Evolutionary conservation across 2,113 vertebrate genomes (phyloP).

Genomic region (Lichenostomus cassidix): DNA sequence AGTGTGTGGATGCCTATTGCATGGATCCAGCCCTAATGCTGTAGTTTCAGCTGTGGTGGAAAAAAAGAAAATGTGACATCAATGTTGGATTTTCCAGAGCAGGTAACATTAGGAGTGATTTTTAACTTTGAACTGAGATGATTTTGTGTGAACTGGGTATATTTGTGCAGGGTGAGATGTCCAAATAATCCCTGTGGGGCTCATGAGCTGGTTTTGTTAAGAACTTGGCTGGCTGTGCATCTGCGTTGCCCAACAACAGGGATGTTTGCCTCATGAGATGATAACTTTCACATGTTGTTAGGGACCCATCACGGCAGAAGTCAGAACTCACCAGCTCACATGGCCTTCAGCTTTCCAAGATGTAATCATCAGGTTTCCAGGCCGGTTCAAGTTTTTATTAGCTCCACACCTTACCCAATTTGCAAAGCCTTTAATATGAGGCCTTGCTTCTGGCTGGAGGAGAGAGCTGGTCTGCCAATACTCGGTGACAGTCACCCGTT

Average conservation of each 20-base stretch:
- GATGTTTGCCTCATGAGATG: background rate
- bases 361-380: background rate
- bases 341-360: background rate
- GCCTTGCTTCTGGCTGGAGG: background rate
- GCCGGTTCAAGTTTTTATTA: background rate
- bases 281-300: constrained; percentile 20
- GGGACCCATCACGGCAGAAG: background rate
- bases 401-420: background rate
- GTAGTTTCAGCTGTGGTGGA: background rate
- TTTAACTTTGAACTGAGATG: background rate
- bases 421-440: background rate
- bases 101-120: background rate
- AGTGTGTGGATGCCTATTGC: background rate
- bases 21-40: background rate
- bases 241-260: background rate
- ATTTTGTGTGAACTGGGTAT: background rate
- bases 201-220: background rate
- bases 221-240: background rate
- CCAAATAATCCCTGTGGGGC: background rate
- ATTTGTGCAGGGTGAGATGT: background rate
- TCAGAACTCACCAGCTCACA: background rate
- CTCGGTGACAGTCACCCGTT: background rate
- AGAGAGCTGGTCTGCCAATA: background rate
- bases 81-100: background rate
- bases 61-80: background rate